Percentiles rank a stretch among this genome's conserved stretches.
phyloP scores from a whole-genome alignment of 2,797 vertebrate species.

The Pangasius djambal region DNA sequence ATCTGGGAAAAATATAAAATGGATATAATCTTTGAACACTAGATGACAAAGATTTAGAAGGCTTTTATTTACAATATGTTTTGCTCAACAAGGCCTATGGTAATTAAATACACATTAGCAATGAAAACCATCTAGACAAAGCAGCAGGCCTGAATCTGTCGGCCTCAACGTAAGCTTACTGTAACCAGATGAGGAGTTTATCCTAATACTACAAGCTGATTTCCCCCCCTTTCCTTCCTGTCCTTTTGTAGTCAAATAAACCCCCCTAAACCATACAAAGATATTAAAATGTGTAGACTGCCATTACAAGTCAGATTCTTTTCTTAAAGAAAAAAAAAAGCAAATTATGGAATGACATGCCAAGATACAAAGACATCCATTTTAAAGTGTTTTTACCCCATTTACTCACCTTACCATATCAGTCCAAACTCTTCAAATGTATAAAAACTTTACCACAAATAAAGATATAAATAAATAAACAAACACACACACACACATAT shows the following conservation, averaged over 20 bases:
- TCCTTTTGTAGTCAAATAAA: background rate
- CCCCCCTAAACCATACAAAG: background rate
- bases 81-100: background rate
- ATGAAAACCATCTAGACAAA: background rate
- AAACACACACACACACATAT: too few species aligned
- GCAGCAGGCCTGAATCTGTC: background rate
- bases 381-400: background rate
- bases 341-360: background rate
- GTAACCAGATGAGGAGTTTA: background rate
- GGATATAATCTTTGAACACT: background rate
- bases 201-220: background rate
- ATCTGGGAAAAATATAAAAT: background rate
- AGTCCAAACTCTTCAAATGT: background rate
- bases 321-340: background rate
- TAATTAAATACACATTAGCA: background rate
- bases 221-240: too few species aligned
- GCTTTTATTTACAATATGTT: background rate
- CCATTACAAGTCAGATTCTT: background rate
- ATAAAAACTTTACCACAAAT: background rate
- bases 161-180: background rate
- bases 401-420: background rate
- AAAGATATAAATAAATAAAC: background rate
- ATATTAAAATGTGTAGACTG: background rate
- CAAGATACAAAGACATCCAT: background rate
- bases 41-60: background rate